A percentile compares a stretch with the other conserved stretches of the same genome.
Conservation (phyloP, 2,888 invertebrate species). For the Diarsia dahlii region DNA sequence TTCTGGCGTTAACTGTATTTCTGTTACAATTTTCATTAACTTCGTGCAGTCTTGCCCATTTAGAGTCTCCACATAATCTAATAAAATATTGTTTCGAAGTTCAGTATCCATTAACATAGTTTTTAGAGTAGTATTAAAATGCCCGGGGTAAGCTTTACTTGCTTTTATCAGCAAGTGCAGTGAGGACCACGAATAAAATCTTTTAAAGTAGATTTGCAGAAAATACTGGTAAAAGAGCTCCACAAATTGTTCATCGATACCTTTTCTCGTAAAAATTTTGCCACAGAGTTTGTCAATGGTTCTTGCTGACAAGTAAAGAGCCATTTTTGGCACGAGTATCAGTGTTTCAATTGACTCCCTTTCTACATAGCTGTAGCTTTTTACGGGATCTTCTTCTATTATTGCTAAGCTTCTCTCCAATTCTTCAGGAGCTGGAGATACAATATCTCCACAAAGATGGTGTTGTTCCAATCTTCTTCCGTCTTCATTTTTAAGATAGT, state of each 20-base stretch:
- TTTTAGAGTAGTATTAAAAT: constrained; percentile 22
- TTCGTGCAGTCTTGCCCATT: constrained; percentile 17
- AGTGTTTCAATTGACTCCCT: constrained; percentile 16
- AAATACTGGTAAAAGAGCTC: constrained; percentile 38
- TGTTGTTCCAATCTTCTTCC: constrained; percentile 5
- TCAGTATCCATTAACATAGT: constrained; percentile 20
- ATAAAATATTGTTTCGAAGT: constrained; percentile 31
- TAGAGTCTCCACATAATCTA: constrained; percentile 45
- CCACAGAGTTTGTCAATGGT: constrained; percentile 36
- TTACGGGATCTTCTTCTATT: constrained; percentile 47
- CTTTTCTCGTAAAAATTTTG: constrained; percentile 33
- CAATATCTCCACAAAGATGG: background rate
- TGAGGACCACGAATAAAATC: constrained; percentile 49
- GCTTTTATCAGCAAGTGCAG: constrained; percentile 52
- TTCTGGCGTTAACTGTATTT: constrained; percentile 3
- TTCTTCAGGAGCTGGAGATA: background rate
- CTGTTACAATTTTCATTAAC: constrained; percentile 21
- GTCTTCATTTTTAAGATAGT: constrained; percentile 37
- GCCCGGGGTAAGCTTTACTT: constrained; percentile 37
- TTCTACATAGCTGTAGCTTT: constrained; percentile 35
- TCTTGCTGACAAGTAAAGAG: constrained; percentile 23
- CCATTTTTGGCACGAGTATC: constrained; percentile 33
- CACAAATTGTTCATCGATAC: constrained; percentile 30
- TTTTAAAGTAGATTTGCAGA: constrained; percentile 34
- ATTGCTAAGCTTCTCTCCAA: constrained; percentile 26